phyloP scores from a whole-genome alignment of 2,113 vertebrate genomes.

The Coregonus clupeaformis region DNA sequence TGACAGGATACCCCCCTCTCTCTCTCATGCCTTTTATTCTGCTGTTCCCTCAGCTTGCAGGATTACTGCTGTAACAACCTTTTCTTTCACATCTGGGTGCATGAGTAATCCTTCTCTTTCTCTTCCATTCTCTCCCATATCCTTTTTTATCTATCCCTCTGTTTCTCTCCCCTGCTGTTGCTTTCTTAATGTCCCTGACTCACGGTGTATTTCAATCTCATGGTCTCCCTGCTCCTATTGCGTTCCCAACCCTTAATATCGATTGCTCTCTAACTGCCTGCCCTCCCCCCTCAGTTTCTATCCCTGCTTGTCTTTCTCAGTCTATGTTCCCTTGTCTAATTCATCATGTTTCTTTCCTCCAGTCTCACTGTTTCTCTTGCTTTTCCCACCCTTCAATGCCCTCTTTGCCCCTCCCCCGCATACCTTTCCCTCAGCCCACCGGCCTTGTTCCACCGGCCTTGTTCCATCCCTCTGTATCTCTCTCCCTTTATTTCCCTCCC shows the following conservation, averaged over 20 bases:
- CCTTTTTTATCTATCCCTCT: slow-evolving; percentile 1
- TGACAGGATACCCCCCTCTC: neutral
- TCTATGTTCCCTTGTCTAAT: neutral
- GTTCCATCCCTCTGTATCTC: neutral
- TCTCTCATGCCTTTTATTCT: neutral
- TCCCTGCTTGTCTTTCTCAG: neutral
- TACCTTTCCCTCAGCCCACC: too few species aligned
- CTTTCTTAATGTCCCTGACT: too few species aligned
- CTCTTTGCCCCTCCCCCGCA: neutral
- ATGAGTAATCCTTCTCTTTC: neutral
- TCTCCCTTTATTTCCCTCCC: neutral
- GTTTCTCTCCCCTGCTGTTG: neutral
- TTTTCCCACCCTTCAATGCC: neutral
- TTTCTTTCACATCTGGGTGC: neutral
- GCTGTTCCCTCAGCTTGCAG: neutral
- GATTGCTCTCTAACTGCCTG: neutral
- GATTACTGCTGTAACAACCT: neutral
- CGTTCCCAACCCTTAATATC: neutral
- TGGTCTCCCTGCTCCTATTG: slow-evolving; percentile 4
- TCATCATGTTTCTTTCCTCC: neutral
- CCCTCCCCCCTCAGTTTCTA: neutral
- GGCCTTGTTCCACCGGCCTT: too few species aligned
- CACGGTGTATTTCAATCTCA: too few species aligned
- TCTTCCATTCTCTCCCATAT: neutral
- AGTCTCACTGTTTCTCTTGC: slow-evolving; percentile 2